Percentiles rank a stretch among this genome's conserved stretches.
These are phyloP conservation scores for Pantala flavescens DNA, from an alignment of 1,140 invertebrate genomes.

Conservation along the genomic window DNA sequence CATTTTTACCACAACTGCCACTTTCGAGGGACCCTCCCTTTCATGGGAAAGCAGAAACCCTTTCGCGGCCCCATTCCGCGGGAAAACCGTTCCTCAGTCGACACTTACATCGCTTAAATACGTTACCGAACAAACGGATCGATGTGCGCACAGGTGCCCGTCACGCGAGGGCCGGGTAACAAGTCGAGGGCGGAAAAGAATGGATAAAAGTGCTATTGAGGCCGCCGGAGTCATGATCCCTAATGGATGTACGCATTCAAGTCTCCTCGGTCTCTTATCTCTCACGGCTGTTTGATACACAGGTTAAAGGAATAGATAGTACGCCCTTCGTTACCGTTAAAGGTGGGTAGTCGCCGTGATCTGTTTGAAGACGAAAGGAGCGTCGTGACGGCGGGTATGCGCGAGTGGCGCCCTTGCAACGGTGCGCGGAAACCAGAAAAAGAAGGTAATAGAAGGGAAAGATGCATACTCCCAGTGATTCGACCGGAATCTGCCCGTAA, in stretches of 20 bases:
- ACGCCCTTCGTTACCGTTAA: slow-evolving; percentile 4
- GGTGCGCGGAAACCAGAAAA: neutral
- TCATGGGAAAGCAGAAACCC: neutral
- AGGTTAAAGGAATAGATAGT: neutral
- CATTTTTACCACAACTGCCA: no score
- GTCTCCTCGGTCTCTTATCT: neutral
- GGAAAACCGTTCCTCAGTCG: neutral
- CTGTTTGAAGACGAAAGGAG: neutral
- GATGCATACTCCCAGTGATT: neutral
- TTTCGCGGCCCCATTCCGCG: neutral
- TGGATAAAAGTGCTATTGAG: neutral
- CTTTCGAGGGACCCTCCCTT: no score
- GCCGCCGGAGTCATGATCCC: neutral
- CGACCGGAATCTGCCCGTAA: no score
- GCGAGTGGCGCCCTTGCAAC: neutral
- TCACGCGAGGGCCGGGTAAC: neutral
- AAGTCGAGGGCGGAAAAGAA: neutral
- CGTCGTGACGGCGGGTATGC: neutral
- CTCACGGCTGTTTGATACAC: neutral
- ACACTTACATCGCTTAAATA: neutral
- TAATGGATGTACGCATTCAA: slow-evolving; percentile 7
- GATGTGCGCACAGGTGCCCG: neutral
- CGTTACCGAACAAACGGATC: slow-evolving; percentile 3
- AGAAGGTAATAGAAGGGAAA: neutral
- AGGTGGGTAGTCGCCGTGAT: neutral